A percentile compares a stretch with the other conserved stretches of the same genome.
These are phyloP conservation scores for Megaleporinus macrocephalus DNA, from an alignment of 2,113 vertebrate genomes.

Conservation along the genomic window DNA sequence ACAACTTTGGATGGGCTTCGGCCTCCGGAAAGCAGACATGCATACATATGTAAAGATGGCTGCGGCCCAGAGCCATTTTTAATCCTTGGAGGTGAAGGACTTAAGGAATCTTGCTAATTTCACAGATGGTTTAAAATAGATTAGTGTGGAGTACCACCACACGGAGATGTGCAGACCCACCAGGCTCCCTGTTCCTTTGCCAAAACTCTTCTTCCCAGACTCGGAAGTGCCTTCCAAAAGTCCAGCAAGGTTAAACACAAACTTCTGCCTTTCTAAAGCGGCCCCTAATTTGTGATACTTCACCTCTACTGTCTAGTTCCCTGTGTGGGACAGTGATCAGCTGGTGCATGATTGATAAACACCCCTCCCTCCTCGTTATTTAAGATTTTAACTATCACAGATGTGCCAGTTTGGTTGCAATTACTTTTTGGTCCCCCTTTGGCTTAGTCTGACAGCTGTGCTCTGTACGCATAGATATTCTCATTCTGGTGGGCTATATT, in stretches of 20 bases:
- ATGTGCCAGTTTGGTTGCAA: constrained; percentile 44
- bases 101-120: constrained; percentile 87
- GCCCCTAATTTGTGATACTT: constrained; percentile 58
- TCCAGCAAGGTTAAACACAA: constrained; percentile 86
- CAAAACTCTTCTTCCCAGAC: constrained; percentile 75
- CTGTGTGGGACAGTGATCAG: constrained; percentile 22
- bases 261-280: constrained; percentile 75
- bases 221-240: constrained; percentile 84
- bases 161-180: constrained; percentile 80
- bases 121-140: constrained; percentile 89
- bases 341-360: constrained; percentile 33
- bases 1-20: constrained; percentile 29
- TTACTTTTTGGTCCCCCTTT: constrained; percentile 45
- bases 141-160: constrained; percentile 83
- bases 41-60: constrained; percentile 69
- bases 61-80: constrained; percentile 76
- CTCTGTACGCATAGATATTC: background rate
- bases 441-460: constrained; percentile 35
- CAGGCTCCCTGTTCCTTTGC: constrained; percentile 83
- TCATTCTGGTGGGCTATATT: background rate
- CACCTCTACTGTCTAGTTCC: constrained; percentile 26
- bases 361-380: constrained; percentile 16
- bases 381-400: constrained; percentile 17
- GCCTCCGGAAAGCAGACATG: constrained; percentile 67
- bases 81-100: constrained; percentile 87